Base-by-base conservation (phyloP, 2,797 vertebrate species). In the Eremophila alpestris region DNA sequence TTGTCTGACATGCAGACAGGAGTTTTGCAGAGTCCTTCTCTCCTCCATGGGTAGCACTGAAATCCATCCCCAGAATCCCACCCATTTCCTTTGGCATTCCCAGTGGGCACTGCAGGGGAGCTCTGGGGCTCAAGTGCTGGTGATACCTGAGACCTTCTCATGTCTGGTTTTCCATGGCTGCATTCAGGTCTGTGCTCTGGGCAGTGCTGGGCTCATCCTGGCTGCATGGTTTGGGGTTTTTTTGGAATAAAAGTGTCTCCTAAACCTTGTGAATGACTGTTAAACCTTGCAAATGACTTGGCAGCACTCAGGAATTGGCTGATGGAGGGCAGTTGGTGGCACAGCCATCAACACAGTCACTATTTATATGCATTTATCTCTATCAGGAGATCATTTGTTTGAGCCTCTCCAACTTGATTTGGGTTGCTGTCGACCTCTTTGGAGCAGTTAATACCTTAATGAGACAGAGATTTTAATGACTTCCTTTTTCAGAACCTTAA, bases 1-100 rank as follows among this genome's bases (percentile, higher is more conserved):
- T 46, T 62, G 14, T 8, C 49, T 52, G 56, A 55, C 0, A 0
- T 15, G 26, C 41, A 71, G 43, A 45, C 0, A 2, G 17, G 52
- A 32, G n/a, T 58, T 84, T 40, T 2, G 10, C 51, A 46, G 38
- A 43, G 46, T 38, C 38, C 40, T 41, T 48, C 58, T 77, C 36
- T 71, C 34, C 30, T 65, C 27, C n/a, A 0, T n/a, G 87, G 38
- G 5, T 7, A 46, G 36, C 62, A 10, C 54, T 34, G 46, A 32
- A 26, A 12, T 46, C 23, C 45, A 8, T 32, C 17, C 63, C 7
- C 5, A 5, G 4, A 10, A 36, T 55, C 20, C 43, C 51, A 4
- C 1, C 3, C 7, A 0, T 3, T 69, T 55, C 8, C 26, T 4
- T 6, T 51, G 71, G 15, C 41, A 27, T 6, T 46, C 40, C 8